phyloP scores from a whole-genome alignment of 2,113 vertebrate species.

The Alosa alosa region DNA sequence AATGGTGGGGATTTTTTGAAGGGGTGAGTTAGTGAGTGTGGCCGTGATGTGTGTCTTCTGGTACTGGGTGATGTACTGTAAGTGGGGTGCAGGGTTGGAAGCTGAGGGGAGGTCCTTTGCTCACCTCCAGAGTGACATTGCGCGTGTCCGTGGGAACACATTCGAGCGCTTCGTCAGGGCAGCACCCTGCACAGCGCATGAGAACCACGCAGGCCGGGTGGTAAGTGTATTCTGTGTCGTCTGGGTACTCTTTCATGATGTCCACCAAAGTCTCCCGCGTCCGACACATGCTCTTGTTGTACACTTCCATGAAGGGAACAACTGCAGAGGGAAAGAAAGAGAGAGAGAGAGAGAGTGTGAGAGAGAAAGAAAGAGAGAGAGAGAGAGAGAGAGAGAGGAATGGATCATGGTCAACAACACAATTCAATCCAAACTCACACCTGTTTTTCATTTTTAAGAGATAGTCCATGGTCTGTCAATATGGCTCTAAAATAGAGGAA shows the following conservation, averaged over 20 bases:
- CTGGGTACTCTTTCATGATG: conserved; percentile 87
- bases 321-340: conserved; percentile 66
- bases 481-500: not conserved
- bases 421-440: not conserved
- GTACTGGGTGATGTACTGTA: not conserved
- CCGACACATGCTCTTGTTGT: conserved; percentile 82
- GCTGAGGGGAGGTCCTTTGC: not conserved
- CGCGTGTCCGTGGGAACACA: conserved; percentile 81
- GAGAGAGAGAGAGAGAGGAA: not conserved
- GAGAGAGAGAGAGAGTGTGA: conserved; percentile 8
- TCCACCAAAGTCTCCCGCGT: conserved; percentile 87
- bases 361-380: conserved; percentile 2
- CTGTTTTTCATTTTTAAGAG: not conserved
- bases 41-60: not conserved
- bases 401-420: not conserved
- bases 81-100: not conserved
- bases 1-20: not conserved
- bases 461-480: not conserved
- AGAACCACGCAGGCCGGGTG: conserved; percentile 88
- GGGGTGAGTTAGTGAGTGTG: not conserved
- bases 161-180: conserved; percentile 85
- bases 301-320: conserved; percentile 81
- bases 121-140: conserved; percentile 90
- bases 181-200: conserved; percentile 88
- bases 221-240: conserved; percentile 86